Conservation (phyloP, 2,113 vertebrate genomes). For the Otolemur garnettii region DNA sequence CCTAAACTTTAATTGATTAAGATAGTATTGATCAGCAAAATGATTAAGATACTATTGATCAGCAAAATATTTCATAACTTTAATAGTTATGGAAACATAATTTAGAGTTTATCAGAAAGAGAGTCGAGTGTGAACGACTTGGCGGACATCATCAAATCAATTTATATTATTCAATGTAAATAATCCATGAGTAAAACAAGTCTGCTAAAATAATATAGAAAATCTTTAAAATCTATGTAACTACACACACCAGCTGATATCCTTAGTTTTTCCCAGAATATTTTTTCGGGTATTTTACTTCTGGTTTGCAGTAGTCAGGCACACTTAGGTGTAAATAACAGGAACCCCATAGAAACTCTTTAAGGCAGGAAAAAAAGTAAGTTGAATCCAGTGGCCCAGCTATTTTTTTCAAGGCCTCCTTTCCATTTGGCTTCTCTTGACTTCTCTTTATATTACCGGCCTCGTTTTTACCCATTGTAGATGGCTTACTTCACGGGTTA, state of each 20-base stretch:
- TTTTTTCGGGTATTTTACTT: conserved; percentile 40
- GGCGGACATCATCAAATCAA: background rate
- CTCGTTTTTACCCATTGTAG: background rate
- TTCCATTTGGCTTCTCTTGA: background rate
- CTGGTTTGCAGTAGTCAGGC: background rate
- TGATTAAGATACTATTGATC: background rate
- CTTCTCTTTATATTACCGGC: background rate
- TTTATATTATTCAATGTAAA: background rate
- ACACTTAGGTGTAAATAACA: conserved; percentile 2
- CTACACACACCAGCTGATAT: background rate
- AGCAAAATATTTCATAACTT: background rate
- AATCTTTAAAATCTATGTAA: background rate
- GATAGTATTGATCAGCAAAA: background rate
- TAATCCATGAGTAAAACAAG: background rate
- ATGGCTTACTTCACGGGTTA: background rate
- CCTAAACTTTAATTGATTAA: background rate
- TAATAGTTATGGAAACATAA: background rate
- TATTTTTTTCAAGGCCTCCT: background rate
- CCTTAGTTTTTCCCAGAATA: background rate
- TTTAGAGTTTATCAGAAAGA: conserved; percentile 41
- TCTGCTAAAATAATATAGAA: conserved; percentile 49
- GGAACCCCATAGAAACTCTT: background rate
- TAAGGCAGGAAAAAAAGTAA: background rate
- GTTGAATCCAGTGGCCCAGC: background rate
- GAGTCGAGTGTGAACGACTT: background rate